Percentiles rank a stretch among this genome's conserved stretches.
phyloP scores from a whole-genome alignment of 2,113 vertebrate species.

The Pseudonaja textilis region DNA sequence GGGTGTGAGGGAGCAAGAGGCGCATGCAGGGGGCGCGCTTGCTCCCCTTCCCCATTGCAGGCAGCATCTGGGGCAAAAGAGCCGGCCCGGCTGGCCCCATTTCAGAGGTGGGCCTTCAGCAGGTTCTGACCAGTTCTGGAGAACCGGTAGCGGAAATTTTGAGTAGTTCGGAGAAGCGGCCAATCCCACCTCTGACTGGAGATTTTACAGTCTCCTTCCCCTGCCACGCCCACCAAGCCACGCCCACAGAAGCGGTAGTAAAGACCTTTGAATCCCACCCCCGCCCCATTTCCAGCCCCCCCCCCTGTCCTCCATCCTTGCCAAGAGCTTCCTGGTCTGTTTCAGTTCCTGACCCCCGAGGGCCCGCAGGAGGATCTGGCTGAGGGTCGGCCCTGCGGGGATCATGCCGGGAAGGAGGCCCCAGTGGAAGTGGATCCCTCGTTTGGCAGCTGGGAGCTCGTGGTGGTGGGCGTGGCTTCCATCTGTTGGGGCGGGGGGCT shows the following conservation, averaged over 20 bases:
- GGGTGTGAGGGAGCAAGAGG: not conserved
- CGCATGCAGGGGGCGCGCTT: not conserved
- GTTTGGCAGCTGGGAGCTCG: conserved; percentile 70
- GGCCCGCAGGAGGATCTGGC: not conserved
- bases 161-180: too few species aligned
- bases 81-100: not conserved
- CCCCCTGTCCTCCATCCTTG: too few species aligned
- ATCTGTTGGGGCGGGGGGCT: conserved; percentile 83
- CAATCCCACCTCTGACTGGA: too few species aligned
- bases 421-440: conserved; percentile 51
- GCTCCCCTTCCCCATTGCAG: not conserved
- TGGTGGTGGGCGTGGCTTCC: conserved; percentile 67
- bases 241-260: too few species aligned
- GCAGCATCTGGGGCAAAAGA: not conserved
- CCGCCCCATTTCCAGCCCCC: not conserved
- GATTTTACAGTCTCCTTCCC: too few species aligned
- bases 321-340: not conserved
- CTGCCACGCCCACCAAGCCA: too few species aligned
- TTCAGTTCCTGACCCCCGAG: conserved; percentile 60
- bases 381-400: not conserved
- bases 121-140: too few species aligned
- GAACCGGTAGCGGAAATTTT: too few species aligned
- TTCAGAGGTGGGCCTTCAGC: not conserved
- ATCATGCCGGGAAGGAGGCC: conserved; percentile 8
- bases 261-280: too few species aligned